phyloP scores from a whole-genome alignment of 2,797 vertebrate species.

The Acanthurus tractus region DNA sequence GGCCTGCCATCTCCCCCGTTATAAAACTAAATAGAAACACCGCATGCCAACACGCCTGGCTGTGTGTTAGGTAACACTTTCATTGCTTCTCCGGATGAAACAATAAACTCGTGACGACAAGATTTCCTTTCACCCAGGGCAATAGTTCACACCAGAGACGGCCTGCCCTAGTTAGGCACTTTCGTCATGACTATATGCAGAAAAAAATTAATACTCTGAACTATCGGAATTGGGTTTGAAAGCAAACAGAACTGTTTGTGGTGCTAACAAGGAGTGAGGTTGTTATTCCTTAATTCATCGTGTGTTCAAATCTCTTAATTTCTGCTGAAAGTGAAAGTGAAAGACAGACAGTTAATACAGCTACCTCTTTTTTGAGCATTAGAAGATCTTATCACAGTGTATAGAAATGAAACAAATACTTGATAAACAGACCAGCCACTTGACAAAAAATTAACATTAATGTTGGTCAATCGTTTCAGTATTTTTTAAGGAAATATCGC shows the following conservation, averaged over 20 bases:
- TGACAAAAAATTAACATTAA: neutral
- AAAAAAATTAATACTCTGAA: neutral
- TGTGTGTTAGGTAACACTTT: slow-evolving; percentile 47
- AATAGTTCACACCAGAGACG: slow-evolving; percentile 8
- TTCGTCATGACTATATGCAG: neutral
- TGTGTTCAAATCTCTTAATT: neutral
- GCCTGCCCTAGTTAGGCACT: neutral
- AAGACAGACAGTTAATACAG: too few species aligned
- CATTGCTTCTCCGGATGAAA: slow-evolving; percentile 9
- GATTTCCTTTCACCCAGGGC: neutral
- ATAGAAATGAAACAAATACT: neutral
- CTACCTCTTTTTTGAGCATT: neutral
- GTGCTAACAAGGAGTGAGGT: neutral
- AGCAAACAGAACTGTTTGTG: neutral
- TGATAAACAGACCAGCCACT: too few species aligned
- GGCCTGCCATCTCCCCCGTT: slow-evolving; percentile 9
- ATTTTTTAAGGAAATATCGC: neutral
- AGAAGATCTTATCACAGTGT: neutral
- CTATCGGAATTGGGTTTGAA: neutral
- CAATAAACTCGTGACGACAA: slow-evolving; percentile 27
- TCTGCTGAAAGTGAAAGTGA: too few species aligned
- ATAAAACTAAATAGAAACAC: slow-evolving; percentile 22
- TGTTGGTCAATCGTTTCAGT: neutral
- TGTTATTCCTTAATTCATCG: neutral
- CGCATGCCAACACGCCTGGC: slow-evolving; percentile 33